Conservation (phyloP, 1,140 invertebrate genomes). For the Rhagoletis zephyria region DNA sequence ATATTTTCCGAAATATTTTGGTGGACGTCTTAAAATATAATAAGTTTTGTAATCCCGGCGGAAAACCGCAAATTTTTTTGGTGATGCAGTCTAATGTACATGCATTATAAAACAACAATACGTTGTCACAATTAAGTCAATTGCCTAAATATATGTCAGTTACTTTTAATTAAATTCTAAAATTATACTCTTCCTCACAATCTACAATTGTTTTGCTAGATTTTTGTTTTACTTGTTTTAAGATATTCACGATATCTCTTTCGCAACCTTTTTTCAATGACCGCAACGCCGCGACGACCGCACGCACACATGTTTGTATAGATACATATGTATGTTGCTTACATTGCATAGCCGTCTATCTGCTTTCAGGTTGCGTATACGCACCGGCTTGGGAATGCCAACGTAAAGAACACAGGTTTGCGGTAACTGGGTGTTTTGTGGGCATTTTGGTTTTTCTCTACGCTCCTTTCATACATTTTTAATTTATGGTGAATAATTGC, state of each 20-base stretch:
- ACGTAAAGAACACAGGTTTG: neutral
- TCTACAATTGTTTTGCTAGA: neutral
- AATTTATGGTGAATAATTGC: slow-evolving; percentile 47
- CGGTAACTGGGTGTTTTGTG: neutral
- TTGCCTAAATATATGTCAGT: neutral
- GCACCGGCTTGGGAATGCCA: neutral
- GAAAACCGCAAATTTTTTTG: too few relatives aligned
- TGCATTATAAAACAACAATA: neutral
- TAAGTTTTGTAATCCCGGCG: too few relatives aligned
- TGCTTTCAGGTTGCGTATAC: slow-evolving; percentile 34
- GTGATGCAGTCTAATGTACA: neutral
- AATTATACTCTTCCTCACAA: neutral
- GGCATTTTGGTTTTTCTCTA: neutral
- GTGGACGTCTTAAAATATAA: too few relatives aligned
- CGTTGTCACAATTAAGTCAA: too few relatives aligned
- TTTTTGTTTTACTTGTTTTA: neutral
- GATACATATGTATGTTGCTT: neutral
- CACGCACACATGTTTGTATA: neutral
- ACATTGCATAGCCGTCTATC: neutral
- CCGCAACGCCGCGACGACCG: neutral
- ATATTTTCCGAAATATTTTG: too few relatives aligned
- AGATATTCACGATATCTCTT: neutral
- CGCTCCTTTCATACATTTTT: neutral
- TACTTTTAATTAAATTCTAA: neutral
- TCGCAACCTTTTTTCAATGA: neutral